These are phyloP conservation scores for Turritopsis dohrnii DNA, from an alignment of 30 jellyfish, hydroid and myxozoan genomes.

Conservation along the genomic window DNA sequence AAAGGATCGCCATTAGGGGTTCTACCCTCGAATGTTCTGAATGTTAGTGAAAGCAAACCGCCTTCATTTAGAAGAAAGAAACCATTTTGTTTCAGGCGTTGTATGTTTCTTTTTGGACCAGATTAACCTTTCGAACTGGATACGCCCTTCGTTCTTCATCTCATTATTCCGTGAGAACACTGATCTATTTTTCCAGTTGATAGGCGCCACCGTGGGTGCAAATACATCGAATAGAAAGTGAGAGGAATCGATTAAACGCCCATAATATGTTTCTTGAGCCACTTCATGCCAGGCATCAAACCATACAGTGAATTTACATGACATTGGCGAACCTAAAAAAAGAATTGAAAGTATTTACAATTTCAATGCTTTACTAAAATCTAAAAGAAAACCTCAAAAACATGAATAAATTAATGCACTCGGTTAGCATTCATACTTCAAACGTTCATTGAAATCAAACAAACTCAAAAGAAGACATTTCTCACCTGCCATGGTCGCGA, in stretches of 20 bases:
- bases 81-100: too few relatives aligned
- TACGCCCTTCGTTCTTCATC: too few relatives aligned
- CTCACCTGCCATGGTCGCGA: slow-evolving; percentile 93
- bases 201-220: too few relatives aligned
- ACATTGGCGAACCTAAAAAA: slow-evolving; percentile 53
- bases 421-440: background rate
- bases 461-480: background rate
- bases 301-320: slow-evolving; percentile 73
- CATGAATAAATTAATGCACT: too few relatives aligned
- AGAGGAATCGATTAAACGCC: background rate
- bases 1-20: too few relatives aligned
- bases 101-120: too few relatives aligned
- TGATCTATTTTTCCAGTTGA: too few relatives aligned
- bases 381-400: background rate
- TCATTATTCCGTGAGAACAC: too few relatives aligned
- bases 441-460: background rate
- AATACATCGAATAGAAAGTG: background rate
- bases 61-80: too few relatives aligned
- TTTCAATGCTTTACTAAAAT: background rate
- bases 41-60: too few relatives aligned
- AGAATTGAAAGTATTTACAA: background rate
- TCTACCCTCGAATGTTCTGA: too few relatives aligned
- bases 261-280: slow-evolving; percentile 73
- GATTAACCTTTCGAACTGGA: too few relatives aligned
- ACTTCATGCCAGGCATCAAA: slow-evolving; percentile 69